These are phyloP conservation scores for Corythornis cristatus DNA, from an alignment of 2,113 vertebrate species.

Conservation along the genomic window DNA sequence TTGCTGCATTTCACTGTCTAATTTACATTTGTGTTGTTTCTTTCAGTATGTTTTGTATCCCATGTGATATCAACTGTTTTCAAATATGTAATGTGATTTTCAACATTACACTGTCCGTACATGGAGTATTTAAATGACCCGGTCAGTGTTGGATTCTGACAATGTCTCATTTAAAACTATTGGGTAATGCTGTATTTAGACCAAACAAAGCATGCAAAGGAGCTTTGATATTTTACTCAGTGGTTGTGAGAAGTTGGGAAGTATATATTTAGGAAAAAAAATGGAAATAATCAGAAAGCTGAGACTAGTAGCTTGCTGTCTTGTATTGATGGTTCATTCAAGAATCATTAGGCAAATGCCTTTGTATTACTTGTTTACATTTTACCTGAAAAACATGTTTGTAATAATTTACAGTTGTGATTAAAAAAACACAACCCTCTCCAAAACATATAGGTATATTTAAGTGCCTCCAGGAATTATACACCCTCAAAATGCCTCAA, in stretches of 20 bases:
- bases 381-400: not conserved
- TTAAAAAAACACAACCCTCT: not conserved
- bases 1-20: not conserved
- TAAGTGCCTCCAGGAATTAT: not conserved
- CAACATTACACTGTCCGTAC: not conserved
- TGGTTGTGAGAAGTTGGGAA: not conserved
- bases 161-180: not conserved
- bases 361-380: not conserved
- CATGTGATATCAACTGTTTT: not conserved
- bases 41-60: not conserved
- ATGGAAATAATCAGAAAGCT: not conserved
- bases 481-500: not conserved
- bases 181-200: not conserved
- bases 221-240: not conserved
- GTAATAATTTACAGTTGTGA: not conserved
- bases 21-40: not conserved
- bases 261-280: not conserved
- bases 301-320: not conserved
- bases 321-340: not conserved
- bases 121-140: not conserved
- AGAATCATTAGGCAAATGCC: not conserved
- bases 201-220: not conserved
- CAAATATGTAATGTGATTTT: not conserved
- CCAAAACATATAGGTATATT: not conserved
- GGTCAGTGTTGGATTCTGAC: not conserved